Base-by-base conservation (phyloP, 2,888 invertebrate species). In the Yponomeuta evonymella region DNA sequence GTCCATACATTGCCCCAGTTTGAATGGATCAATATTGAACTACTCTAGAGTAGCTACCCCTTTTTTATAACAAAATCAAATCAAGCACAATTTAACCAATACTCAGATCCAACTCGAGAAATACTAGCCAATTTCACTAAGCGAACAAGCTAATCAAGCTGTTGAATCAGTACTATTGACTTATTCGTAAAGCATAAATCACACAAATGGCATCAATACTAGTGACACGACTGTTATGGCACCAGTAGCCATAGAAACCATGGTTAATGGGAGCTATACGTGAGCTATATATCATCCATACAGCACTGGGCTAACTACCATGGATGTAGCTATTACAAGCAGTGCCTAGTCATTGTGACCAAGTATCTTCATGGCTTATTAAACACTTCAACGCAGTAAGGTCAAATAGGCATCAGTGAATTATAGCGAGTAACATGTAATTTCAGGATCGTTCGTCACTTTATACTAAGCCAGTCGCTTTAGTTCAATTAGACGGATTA, bases 1-100 rank as follows among this genome's bases (percentile, higher is more conserved):
- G 87, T 94, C 93, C 87, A 94, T 93, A 84, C 94, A 94, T 90
- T 94, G 94, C 85, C 94, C 94, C 94, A 94, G 94, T 84, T 93
- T 93, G 85, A 79, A 79, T 75, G 70, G 72, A 73, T 73, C 71
- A 71, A 72, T 70, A 70, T 8, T n/a, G 65, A 69, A 67, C 67
- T 67, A n/a, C 65, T 30, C 65, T 29, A 65, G 2, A 65, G 12
- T 65, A 65, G 33, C 30, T 65, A 65, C 15, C 51, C 51, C 51
- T 12, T 58, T 58, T 58, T 58, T 5, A 12, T 0, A 58, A 4
- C 2, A 58, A 15, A 58, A 58, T 58, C 51, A 68, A 15, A n/a
- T 51, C 23, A 30, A 51, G 2, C 51, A 68, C 48, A 51, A 68
- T 48, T 30, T 43, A n/a, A 67, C 43, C 36, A 8, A 15, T 9